Evolutionary conservation across 2,797 vertebrate species (phyloP).

Genomic region (Gallirallus australis): DNA sequence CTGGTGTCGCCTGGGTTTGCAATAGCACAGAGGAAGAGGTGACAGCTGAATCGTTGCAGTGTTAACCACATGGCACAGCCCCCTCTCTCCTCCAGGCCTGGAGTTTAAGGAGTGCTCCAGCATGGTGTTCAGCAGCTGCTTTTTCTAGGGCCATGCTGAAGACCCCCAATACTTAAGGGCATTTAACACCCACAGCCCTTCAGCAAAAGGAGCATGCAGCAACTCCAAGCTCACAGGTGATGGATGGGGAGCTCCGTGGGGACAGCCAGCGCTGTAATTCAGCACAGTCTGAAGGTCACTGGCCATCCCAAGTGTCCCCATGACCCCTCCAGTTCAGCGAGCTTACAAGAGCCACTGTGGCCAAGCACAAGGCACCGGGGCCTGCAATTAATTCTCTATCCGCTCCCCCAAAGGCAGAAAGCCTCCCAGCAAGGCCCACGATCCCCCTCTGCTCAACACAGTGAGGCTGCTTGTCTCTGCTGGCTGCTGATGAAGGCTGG

Average conservation of each 20-base stretch:
- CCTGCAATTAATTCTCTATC: fast-evolving
- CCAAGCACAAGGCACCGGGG: background rate
- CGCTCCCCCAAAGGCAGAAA: background rate
- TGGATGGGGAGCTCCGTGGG: background rate
- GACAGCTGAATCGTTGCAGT: background rate
- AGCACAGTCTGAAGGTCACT: background rate
- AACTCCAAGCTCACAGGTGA: background rate
- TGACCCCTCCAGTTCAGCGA: background rate
- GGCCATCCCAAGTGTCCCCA: background rate
- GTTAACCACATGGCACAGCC: background rate
- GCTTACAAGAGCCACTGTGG: background rate
- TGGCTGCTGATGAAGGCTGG: background rate
- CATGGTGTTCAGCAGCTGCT: background rate
- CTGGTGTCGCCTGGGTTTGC: fast-evolving
- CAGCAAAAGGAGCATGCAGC: background rate
- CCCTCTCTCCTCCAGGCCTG: background rate
- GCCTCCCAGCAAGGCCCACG: fast-evolving
- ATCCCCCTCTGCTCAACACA: fast-evolving
- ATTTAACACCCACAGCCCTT: background rate
- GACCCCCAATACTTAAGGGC: background rate
- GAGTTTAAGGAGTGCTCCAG: background rate
- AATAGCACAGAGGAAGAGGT: background rate
- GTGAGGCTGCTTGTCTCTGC: background rate
- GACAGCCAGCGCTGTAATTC: background rate
- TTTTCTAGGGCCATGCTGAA: background rate